Evolutionary conservation across 2,888 invertebrate species (phyloP), one percentile per base, ranked within the genome.

Genomic region (Spodoptera littoralis): DNA sequence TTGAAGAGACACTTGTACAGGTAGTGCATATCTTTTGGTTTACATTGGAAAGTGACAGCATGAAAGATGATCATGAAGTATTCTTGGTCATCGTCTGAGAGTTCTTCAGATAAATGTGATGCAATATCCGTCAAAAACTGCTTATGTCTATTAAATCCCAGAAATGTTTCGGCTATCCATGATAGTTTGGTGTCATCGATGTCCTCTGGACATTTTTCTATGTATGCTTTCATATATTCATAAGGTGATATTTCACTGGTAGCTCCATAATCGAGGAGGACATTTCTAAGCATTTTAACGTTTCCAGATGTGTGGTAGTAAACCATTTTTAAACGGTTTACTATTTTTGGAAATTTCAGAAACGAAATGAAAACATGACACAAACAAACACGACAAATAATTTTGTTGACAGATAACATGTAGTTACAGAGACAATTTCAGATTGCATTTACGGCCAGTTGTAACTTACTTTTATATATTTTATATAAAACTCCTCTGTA

Each of bases 1-100:
- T 93, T 92, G 60, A 92, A 93, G 24, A 94, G 73, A 65, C 92
- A 90, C 84, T 93, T 94, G 71, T 93, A 94, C 1, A 94, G 65
- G 18, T 77, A 72, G 41, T 85, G 78, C 84, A 84, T 87, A 48
- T 92, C 85, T 61, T 86, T 88, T 41, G 90, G 84, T 22, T 76
- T 68, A n/a, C 90, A 81, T 76, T 91, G 86, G 76, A 92, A 93
- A 45, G 82, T 89, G 13, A 93, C 74, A 27, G 88, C 90, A 58
- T 92, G 82, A 58, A 93, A 85, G 57, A 89, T 70, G 60, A 94
- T 90, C 77, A 88, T 83, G 52, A 92, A 90, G 69, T 90, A 91
- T 62, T 90, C 87, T 76, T 87, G 88, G 51, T 94, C 90, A 59
- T 91, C 90, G 18, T 82, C 79, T 5, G 85, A 73, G 3, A 93